Percentiles rank a stretch among this genome's conserved stretches.
phyloP scores from a whole-genome alignment of 2,113 vertebrate genomes.

The Rhineura floridana region DNA sequence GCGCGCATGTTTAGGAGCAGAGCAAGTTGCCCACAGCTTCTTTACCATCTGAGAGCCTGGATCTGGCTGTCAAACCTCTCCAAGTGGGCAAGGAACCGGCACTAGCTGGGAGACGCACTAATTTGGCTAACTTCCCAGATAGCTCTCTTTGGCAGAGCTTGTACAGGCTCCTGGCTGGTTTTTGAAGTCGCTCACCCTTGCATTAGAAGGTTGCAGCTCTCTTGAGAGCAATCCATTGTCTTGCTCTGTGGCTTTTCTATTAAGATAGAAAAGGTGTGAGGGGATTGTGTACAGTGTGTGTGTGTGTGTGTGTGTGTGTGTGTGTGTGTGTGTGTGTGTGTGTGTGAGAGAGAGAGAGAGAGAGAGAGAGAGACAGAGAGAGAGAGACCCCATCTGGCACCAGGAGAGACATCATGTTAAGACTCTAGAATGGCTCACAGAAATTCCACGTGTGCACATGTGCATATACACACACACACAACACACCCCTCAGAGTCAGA shows the following conservation, averaged over 20 bases:
- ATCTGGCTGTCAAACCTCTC: background rate
- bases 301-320: background rate
- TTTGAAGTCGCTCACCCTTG: conserved; percentile 40
- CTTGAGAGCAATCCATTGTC: conserved; percentile 2
- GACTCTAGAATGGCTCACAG: background rate
- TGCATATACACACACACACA: background rate
- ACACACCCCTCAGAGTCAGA: conserved; percentile 19
- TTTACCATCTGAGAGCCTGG: conserved; percentile 16
- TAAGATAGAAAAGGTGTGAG: conserved; percentile 17
- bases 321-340: background rate
- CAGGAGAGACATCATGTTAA: background rate
- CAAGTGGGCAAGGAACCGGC: conserved; percentile 2
- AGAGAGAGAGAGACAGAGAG: background rate
- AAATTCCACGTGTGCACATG: background rate
- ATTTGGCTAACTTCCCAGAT: conserved; percentile 27
- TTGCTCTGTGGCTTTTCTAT: background rate
- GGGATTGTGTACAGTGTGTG: background rate
- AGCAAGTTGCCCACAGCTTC: background rate
- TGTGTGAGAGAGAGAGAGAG: background rate
- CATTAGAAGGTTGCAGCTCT: background rate
- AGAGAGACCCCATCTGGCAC: background rate
- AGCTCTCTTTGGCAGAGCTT: conserved; percentile 33
- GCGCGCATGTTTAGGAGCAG: background rate
- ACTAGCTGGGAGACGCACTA: conserved; percentile 7
- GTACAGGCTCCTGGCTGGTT: conserved; percentile 40